Percentiles rank a stretch among this genome's conserved stretches.
These are phyloP conservation scores for Chaetops frenatus DNA, from an alignment of 2,113 vertebrate species.

Conservation along the genomic window DNA sequence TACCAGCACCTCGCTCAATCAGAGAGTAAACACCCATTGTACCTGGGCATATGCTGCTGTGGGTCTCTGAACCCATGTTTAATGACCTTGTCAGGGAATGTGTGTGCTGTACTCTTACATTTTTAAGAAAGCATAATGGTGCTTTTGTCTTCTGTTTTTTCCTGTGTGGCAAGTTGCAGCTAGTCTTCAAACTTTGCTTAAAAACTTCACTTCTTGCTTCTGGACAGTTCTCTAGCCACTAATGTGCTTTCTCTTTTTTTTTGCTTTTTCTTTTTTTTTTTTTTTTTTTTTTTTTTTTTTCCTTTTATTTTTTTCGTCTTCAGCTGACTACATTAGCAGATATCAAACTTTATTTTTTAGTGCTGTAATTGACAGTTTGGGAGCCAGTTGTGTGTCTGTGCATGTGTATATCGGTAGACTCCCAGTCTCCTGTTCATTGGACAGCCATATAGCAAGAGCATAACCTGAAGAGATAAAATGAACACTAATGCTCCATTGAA, in stretches of 20 bases:
- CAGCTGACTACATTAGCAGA: neutral
- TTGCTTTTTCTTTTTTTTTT: rapidly evolving
- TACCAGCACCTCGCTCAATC: conserved; percentile 17
- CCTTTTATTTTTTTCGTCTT: neutral
- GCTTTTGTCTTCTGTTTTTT: conserved; percentile 62
- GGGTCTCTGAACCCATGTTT: conserved; percentile 26
- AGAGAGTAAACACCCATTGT: conserved; percentile 51
- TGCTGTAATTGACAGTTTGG: neutral
- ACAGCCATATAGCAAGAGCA: neutral
- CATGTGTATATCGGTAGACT: neutral
- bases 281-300: rapidly evolving
- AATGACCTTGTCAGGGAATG: conserved; percentile 59
- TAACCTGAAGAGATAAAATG: neutral
- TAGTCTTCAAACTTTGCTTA: conserved; percentile 27
- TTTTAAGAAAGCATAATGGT: conserved; percentile 59
- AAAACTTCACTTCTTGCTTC: conserved; percentile 6
- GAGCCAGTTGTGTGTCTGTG: neutral
- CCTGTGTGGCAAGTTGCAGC: conserved; percentile 59
- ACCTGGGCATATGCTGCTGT: neutral
- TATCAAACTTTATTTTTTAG: neutral
- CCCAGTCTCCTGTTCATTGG: neutral
- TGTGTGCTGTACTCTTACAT: neutral
- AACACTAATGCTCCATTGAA: neutral
- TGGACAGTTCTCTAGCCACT: conserved; percentile 28
- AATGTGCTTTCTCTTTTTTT: neutral